Conservation (phyloP, 2,888 invertebrate species). For the Priocnemis perturbator region DNA sequence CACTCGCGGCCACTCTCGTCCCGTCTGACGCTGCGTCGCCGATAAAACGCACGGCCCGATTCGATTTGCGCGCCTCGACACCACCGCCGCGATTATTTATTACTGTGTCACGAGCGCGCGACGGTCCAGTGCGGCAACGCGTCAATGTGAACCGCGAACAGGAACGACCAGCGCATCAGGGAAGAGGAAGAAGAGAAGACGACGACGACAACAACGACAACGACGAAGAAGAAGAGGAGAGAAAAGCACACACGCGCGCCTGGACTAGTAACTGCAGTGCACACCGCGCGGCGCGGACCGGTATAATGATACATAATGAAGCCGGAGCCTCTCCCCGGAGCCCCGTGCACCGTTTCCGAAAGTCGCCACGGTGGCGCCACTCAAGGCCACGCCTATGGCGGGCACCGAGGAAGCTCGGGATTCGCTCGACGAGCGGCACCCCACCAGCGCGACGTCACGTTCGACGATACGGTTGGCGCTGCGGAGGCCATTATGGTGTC, state of each 20-base stretch:
- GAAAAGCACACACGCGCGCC: constrained; percentile 70
- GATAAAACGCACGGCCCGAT: constrained; percentile 9
- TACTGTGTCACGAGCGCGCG: too few species aligned
- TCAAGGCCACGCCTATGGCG: constrained; percentile 59
- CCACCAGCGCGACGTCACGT: constrained; percentile 54
- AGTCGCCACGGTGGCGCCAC: constrained; percentile 66
- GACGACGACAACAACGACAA: constrained; percentile 18
- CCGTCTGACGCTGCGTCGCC: constrained; percentile 13
- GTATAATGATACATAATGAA: constrained; percentile 76
- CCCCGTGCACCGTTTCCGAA: constrained; percentile 58
- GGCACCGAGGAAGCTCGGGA: constrained; percentile 30
- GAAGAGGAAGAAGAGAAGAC: constrained; percentile 42
- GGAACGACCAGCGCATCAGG: constrained; percentile 33
- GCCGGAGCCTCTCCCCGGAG: constrained; percentile 73
- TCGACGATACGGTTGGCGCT: constrained; percentile 53
- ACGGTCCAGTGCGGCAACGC: constrained; percentile 28
- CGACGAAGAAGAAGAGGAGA: constrained; percentile 59
- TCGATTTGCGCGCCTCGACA: not conserved
- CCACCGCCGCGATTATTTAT: too few species aligned
- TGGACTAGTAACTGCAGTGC: constrained; percentile 73
- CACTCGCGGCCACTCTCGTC: constrained; percentile 46
- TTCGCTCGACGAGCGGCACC: constrained; percentile 58
- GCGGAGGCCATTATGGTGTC: constrained; percentile 71
- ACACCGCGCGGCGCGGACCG: constrained; percentile 75
- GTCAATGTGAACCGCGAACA: constrained; percentile 42